Evolutionary conservation across 1,140 invertebrate species (phyloP), one percentile per base, ranked within the genome.

Genomic region (Lasioglossum baleicum): DNA sequence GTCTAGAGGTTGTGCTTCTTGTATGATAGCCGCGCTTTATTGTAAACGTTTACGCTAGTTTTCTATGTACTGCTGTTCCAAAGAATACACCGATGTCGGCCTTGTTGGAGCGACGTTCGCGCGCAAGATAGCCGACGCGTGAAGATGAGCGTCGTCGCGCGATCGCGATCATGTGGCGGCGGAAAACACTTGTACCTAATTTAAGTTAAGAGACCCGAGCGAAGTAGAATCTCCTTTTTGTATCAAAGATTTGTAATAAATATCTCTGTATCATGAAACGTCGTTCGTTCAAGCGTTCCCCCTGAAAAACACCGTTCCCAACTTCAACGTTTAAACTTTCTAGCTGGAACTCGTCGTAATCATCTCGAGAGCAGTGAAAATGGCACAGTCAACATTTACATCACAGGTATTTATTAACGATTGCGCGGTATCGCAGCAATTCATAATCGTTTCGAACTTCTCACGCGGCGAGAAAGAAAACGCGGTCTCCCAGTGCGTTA

Each of bases 161-260:
- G 31, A 75, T 26, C 31, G 7, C 10, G 15, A 58, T 77, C 69
- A 70, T 48, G 81, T 63, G 2, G 22, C 61, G 51, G n/a, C 51
- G 13, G 60, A 35, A 58, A 79, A 82, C 64, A 42, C 42, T 84
- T 84, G 83, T 86, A 86, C 75, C 76, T 85, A 85, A 85, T 44
- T 73, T 86, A 85, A 85, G 76, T 77, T 85, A 85, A 85, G 80
- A 67, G 17, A 63, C 60, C 13, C 67, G 64, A 75, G 60, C 69
- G 83, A 35, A 60, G 48, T 75, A 69, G 73, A 66, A 58, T 84
- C 58, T 64, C 53, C 84, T 87, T 85, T 85, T 87, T 87, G 79
- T 87, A 87, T 87, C 67, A 76, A 87, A 87, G 75, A 70, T 75
- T 83, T 82, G 56, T 82, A 87, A 87, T 87, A 87, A 87, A 87